These are phyloP conservation scores for Dioctria linearis DNA, from an alignment of 2,888 invertebrate genomes.

Conservation along the genomic window DNA sequence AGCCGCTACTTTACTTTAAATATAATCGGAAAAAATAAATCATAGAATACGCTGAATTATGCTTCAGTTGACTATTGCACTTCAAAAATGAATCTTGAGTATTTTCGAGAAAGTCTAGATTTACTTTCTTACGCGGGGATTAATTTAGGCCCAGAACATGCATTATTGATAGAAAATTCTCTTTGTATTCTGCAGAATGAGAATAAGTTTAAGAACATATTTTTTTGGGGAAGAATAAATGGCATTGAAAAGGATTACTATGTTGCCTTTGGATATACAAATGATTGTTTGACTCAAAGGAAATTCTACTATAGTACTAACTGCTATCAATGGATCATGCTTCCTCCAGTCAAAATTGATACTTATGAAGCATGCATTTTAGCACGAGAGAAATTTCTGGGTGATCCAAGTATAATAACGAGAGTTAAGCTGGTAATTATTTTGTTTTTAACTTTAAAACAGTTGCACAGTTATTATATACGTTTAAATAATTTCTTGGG, in stretches of 20 bases:
- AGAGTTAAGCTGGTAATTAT: slow-evolving; percentile 65
- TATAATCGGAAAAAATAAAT: too few species aligned
- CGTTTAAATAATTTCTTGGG: too few species aligned
- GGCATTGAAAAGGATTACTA: slow-evolving; percentile 86
- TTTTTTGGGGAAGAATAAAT: slow-evolving; percentile 89
- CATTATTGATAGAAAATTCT: slow-evolving; percentile 82
- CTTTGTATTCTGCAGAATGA: slow-evolving; percentile 85
- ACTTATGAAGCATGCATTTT: slow-evolving; percentile 66
- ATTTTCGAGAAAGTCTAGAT: slow-evolving; percentile 68
- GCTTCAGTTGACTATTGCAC: too few species aligned
- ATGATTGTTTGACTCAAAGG: slow-evolving; percentile 80
- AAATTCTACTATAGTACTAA: slow-evolving; percentile 85
- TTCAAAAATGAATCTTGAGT: slow-evolving; percentile 66
- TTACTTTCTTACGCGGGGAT: slow-evolving; percentile 75
- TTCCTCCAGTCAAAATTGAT: slow-evolving; percentile 72
- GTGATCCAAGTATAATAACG: slow-evolving; percentile 65
- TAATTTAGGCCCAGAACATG: slow-evolving; percentile 81
- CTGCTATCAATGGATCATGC: slow-evolving; percentile 78
- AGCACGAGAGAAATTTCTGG: slow-evolving; percentile 65
- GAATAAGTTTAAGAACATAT: slow-evolving; percentile 86
- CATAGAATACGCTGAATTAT: too few species aligned
- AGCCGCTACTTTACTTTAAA: too few species aligned
- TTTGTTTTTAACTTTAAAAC: background rate
- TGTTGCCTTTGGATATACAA: slow-evolving; percentile 84
- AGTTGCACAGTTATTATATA: too few species aligned